Base-by-base conservation (phyloP, 1,140 invertebrate species). In the Bombus impatiens region DNA sequence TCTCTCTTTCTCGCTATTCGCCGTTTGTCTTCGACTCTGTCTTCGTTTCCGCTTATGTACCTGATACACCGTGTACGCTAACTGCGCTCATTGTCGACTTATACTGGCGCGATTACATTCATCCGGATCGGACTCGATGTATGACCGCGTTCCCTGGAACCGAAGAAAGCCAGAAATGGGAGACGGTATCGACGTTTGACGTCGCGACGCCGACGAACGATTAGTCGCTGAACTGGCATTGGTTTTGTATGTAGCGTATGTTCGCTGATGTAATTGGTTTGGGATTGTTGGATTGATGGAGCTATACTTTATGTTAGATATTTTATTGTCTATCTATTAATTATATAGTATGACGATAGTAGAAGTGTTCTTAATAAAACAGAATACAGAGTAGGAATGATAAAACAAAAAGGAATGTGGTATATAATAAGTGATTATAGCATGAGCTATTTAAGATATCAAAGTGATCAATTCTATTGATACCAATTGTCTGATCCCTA, bases 71-170 rank as follows among this genome's bases (percentile, higher is more conserved):
- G 47, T 86, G 76, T 76, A 62, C 75, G 53, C 70, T 89, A 89
- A 88, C 84, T 79, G 75, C 62, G 79, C 87, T 70, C 65, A 89
- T 89, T 89, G 84, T 89, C 78, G 79, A 35, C 28, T 32, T 40
- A 47, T 28, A 75, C 57, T 37, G 47, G 25, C 67, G 78, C 86
- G 86, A 85, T 79, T 79, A 67, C 72, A 70, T 65, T 74, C 65
- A 42, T 65, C 76, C 70, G 78, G 53, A 67, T 67, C 47, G 59
- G 44, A 15, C 47, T 62, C 78, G 86, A 67, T 53, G 44, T 18
- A 37, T 72, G 59, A 35, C 67, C n/a, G 77, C 37, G 77, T 65
- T 67, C 53, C 35, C 22, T 53, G 37, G 35, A 76, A 37, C 42
- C 35, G 79, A 68, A 75, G 35, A 40, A 80, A 32, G 6, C 37